Percentiles rank a stretch among this genome's conserved stretches.
These are phyloP conservation scores for Spatula versicolor DNA, from an alignment of 2,797 vertebrate genomes.

Conservation along the genomic window DNA sequence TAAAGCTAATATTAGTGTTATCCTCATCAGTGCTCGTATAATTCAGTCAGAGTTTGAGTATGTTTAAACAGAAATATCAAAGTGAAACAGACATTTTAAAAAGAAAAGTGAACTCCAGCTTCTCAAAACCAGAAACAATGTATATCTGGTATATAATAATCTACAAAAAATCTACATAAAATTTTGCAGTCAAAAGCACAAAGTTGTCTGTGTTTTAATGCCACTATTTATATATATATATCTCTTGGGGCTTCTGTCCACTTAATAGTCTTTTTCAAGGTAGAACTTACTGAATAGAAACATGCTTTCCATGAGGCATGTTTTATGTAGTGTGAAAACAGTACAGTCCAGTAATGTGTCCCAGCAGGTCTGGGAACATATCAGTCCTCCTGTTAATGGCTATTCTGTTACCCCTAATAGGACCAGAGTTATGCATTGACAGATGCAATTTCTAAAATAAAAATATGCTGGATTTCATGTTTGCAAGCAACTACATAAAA, in stretches of 20 bases:
- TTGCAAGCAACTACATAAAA: background rate
- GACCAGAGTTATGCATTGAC: background rate
- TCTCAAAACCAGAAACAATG: background rate
- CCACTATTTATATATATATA: background rate
- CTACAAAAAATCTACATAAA: background rate
- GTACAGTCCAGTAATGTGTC: fast-evolving
- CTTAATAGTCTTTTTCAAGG: background rate
- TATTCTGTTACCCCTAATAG: background rate
- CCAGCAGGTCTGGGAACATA: background rate
- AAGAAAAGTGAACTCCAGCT: background rate
- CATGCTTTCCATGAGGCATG: background rate
- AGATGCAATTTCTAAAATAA: background rate
- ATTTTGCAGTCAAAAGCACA: background rate
- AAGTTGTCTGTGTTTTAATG: background rate
- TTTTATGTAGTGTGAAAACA: background rate
- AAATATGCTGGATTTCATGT: background rate
- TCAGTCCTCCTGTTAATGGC: background rate
- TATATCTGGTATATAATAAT: background rate
- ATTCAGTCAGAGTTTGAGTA: background rate
- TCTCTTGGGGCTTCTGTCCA: background rate
- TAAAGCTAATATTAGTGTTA: background rate
- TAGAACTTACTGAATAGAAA: background rate
- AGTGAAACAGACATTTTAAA: background rate
- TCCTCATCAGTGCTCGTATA: background rate
- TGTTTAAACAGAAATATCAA: background rate